phyloP scores from a whole-genome alignment of 2,113 vertebrate species.

The Python bivittatus region DNA sequence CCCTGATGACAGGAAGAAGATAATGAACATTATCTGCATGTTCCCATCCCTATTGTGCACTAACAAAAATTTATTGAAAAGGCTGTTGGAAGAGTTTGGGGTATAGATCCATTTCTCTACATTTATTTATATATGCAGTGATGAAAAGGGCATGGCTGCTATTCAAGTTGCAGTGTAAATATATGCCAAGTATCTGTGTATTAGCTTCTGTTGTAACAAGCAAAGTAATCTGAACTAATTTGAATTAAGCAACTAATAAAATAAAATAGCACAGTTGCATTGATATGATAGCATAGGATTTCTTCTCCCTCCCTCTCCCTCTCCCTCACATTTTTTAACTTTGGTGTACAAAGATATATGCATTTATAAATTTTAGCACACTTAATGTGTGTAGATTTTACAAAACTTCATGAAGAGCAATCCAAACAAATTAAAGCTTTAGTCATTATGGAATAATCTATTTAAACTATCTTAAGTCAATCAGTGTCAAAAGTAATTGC shows the following conservation, averaged over 20 bases:
- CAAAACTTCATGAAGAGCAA: background rate
- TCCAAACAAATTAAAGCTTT: constrained; percentile 3
- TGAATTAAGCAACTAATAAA: background rate
- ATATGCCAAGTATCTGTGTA: background rate
- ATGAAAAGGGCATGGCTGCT: background rate
- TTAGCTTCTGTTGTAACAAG: background rate
- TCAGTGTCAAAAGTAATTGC: constrained; percentile 32
- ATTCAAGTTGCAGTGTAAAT: background rate
- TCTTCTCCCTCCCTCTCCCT: background rate
- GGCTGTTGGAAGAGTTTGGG: background rate
- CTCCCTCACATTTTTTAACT: background rate
- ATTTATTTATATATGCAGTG: background rate
- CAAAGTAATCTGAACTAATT: background rate
- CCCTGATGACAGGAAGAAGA: background rate
- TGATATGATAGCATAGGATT: background rate
- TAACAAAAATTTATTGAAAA: background rate
- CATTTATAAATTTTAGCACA: background rate
- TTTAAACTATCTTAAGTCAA: constrained; percentile 18
- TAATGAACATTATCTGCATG: background rate
- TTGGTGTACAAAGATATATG: background rate
- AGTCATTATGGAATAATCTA: background rate
- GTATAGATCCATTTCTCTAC: background rate
- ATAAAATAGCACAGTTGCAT: background rate
- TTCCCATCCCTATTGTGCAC: background rate
- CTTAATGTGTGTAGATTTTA: background rate